Evolutionary conservation across 1,140 invertebrate species (phyloP).

Genomic region (Calosoma granatense): DNA sequence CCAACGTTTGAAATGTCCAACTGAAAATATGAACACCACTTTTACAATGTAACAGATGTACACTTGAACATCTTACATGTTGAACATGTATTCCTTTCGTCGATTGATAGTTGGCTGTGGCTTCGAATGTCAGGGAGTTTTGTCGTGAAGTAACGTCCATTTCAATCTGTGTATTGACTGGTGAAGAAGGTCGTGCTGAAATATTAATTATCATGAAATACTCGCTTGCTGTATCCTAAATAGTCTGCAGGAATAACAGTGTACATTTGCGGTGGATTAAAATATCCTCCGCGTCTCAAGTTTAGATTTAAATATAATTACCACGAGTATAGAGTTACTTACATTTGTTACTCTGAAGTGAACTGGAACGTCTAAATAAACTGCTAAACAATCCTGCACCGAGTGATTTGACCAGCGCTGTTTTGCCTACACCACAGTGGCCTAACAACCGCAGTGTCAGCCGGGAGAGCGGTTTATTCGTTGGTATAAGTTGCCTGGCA

Average conservation of each 20-base stretch:
- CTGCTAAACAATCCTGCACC: conserved; percentile 57
- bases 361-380: conserved; percentile 48
- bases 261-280: too few relatives aligned
- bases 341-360: conserved; percentile 34
- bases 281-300: too few relatives aligned
- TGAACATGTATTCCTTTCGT: conserved; percentile 60
- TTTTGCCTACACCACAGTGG: conserved; percentile 67
- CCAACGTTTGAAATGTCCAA: conserved; percentile 43
- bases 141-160: conserved; percentile 51
- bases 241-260: neutral
- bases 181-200: conserved; percentile 33
- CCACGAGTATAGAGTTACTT: conserved; percentile 19
- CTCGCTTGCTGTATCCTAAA: neutral
- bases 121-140: conserved; percentile 50
- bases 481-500: conserved; percentile 60
- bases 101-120: conserved; percentile 43
- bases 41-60: neutral
- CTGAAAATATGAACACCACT: too few relatives aligned
- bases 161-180: conserved; percentile 40
- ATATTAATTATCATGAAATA: conserved; percentile 7
- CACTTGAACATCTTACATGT: conserved; percentile 34
- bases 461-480: conserved; percentile 49
- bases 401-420: conserved; percentile 59
- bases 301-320: too few relatives aligned
- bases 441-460: conserved; percentile 71